Base-by-base conservation (phyloP, 2,888 invertebrate genomes). In the Blomia tropicalis region DNA sequence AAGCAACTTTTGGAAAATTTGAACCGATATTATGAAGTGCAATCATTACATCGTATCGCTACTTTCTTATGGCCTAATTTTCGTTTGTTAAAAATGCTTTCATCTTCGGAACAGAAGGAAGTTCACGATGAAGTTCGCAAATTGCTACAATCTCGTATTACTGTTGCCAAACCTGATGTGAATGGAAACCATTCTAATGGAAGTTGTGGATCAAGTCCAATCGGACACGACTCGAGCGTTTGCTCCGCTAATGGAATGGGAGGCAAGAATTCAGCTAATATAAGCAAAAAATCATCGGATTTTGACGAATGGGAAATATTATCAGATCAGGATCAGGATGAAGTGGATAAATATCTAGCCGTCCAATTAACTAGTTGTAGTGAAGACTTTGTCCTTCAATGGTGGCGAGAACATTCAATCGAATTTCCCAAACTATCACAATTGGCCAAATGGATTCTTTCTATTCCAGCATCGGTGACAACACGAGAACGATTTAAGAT, bases 11-110 rank as follows among this genome's bases (percentile, higher is more conserved):
- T n/a, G 36, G 23, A 27, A 7, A 58, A 41, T 29, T 7, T 65
- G 41, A 61, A 61, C 3, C 27, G 56, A 30, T 27, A 60, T 54
- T 64, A 65, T 44, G 23, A 62, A 22, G 43, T 65, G 19, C 64
- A 65, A 27, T 14, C 43, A 11, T 36, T 65, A 7, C 65, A 65
- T 31, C 65, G 65, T n/a, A 62, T 65, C 2, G 65, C 65, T 7
- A 47, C 60, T 19, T 65, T 65, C 58, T 56, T 65, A 19, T 65
- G 65, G 65, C 65, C 65, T 11, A 63, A 65, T 54, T 65, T 65
- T 62, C 59, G 65, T 2, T 60, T 47, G 11, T 27, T 65, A 4
- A 65, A 64, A 44, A 65, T 65, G 65, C 56, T 65, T n/a, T 41
- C 56, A 4, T 22, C 47, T 14, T 64, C 43, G 4, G 65, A 65